phyloP scores from a whole-genome alignment of 2,113 vertebrate genomes.

The Cromileptes altivelis region DNA sequence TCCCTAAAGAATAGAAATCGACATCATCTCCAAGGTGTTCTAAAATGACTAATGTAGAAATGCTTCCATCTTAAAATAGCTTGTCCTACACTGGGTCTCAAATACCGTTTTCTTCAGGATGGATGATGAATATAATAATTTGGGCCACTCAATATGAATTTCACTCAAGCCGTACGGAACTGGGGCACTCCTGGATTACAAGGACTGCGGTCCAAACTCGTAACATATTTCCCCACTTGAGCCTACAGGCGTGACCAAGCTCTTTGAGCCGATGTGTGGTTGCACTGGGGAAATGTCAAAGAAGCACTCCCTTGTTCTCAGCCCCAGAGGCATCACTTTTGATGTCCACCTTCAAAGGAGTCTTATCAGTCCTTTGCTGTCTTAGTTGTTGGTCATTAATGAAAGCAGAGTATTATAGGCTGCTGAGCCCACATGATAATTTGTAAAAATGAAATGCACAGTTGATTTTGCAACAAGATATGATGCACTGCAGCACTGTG shows the following conservation, averaged over 20 bases:
- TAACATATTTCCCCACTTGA: conserved; percentile 65
- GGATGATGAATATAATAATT: conserved; percentile 74
- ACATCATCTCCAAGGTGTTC: conserved; percentile 72
- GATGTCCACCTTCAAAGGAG: conserved; percentile 77
- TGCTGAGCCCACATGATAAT: conserved; percentile 47
- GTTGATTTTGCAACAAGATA: conserved; percentile 60
- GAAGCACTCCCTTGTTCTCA: conserved; percentile 67
- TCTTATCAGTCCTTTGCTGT: conserved; percentile 69
- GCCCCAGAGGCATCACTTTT: conserved; percentile 73
- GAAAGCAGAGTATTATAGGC: conserved; percentile 55
- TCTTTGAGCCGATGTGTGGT: conserved; percentile 67
- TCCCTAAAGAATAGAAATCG: conserved; percentile 70
- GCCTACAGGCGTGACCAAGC: conserved; percentile 62
- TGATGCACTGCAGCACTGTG: conserved; percentile 23
- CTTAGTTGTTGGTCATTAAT: conserved; percentile 73
- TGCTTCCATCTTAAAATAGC: conserved; percentile 74
- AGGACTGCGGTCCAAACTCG: conserved; percentile 54
- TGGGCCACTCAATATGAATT: conserved; percentile 70
- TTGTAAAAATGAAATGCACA: conserved; percentile 54
- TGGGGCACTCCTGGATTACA: conserved; percentile 71
- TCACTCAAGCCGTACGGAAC: conserved; percentile 61
- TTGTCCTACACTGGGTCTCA: conserved; percentile 51
- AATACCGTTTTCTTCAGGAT: conserved; percentile 57
- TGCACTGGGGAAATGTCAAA: conserved; percentile 68
- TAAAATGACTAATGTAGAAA: conserved; percentile 71